Evolutionary conservation across 2,797 vertebrate species (phyloP), one percentile per base, ranked within the genome.

Genomic region (Hyperoplus immaculatus): DNA sequence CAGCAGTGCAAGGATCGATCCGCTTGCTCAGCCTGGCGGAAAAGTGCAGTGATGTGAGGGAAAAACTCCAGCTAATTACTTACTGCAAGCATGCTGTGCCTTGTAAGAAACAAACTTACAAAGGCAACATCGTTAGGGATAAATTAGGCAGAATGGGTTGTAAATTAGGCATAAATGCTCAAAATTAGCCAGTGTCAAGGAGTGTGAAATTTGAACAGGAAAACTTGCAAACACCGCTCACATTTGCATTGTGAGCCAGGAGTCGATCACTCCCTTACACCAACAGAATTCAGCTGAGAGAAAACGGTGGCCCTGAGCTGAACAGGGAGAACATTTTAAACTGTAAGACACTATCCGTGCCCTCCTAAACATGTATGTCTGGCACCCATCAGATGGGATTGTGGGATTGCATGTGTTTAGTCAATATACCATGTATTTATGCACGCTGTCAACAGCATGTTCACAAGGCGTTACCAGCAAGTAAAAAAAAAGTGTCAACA

Each of bases 401-500:
- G 50, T 66, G 43, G 43, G 82, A 80, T 81, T 88, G 75, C 79
- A 86, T 82, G 87, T 78, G 87, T 90, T 92, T 80, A 63, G 71
- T 89, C 82, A 75, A 81, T 89, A 67, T 78, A 43, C 66, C 39
- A 18, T 83, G 72, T 88, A 88, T 91, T 88, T 84, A 82, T 81
- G 79, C 62, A 54, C 0, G 69, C 83, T 91, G 88, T 90, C 89
- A 90, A 84, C 87, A 82, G 77, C 82, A 79, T 16, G 3, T 71
- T 77, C 59, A 69, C 79, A 62, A 56, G 78, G 58, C 62, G 60
- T 53, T 51, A 82, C 82, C 81, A 86, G 63, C 70, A 73, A 81
- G 77, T 80, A 51, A 29, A 61, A 66, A 84, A 77, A 78, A 81
- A 82, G 81, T 87, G 87, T 92, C 84, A 90, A 88, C 87, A 88